phyloP scores from a whole-genome alignment of 2,888 invertebrate species.

The Limnephilus marmoratus region DNA sequence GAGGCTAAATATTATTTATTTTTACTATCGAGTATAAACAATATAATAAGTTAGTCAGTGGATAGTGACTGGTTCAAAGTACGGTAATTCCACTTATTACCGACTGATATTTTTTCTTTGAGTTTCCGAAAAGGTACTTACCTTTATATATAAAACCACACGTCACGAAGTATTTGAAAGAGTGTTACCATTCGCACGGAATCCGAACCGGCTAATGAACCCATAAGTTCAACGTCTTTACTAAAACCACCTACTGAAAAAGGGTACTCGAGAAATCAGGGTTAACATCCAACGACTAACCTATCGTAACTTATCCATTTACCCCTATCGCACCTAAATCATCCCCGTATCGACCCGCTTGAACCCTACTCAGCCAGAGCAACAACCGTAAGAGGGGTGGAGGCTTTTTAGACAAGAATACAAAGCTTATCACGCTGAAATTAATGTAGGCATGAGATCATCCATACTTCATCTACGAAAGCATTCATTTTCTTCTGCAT shows the following conservation, averaged over 20 bases:
- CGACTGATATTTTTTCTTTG: no score
- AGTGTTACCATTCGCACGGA: not conserved
- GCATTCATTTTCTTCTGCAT: not conserved
- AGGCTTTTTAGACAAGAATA: not conserved
- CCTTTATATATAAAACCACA: not conserved
- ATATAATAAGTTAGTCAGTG: not conserved
- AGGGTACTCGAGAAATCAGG: slow-evolving; percentile 5
- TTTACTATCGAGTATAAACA: no score
- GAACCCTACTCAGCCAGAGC: not conserved
- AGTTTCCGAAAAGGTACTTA: not conserved
- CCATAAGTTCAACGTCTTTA: slow-evolving; percentile 7
- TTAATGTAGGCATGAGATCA: not conserved
- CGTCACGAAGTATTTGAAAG: not conserved
- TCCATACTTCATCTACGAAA: not conserved
- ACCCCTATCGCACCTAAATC: slow-evolving; percentile 20
- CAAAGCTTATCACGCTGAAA: not conserved
- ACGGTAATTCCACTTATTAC: not conserved
- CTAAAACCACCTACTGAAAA: slow-evolving; percentile 8
- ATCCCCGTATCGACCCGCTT: not conserved
- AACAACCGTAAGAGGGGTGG: not conserved
- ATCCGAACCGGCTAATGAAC: not conserved
- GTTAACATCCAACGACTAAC: slow-evolving; percentile 5
- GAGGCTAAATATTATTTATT: no score
- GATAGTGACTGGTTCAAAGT: not conserved
- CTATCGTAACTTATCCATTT: slow-evolving; percentile 23